phyloP scores from a whole-genome alignment of 2,797 vertebrate species.

The Crossoptilon crossoptilon region DNA sequence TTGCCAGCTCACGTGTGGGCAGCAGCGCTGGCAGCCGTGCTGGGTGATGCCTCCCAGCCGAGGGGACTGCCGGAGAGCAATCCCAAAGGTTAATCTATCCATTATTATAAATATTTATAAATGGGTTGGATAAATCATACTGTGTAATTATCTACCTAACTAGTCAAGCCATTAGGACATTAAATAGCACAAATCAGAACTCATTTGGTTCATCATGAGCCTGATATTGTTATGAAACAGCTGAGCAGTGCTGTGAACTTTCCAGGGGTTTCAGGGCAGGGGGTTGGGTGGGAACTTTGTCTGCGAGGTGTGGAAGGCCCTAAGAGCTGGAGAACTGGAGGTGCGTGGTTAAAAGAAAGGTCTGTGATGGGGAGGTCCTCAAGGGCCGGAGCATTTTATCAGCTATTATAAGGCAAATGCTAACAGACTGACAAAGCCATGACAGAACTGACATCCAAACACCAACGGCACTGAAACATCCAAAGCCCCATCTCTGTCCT shows the following conservation, averaged over 20 bases:
- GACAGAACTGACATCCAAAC: background rate
- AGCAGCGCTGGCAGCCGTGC: rapidly evolving
- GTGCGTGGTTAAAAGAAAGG: background rate
- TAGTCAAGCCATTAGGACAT: constrained; percentile 80
- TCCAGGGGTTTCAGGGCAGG: background rate
- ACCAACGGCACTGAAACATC: rapidly evolving
- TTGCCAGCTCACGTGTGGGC: background rate
- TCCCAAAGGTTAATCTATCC: constrained; percentile 80
- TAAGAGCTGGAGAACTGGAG: background rate
- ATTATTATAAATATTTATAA: constrained; percentile 82
- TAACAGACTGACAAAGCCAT: background rate
- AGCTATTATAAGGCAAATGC: rapidly evolving
- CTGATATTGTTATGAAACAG: constrained; percentile 73
- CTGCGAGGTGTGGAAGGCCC: background rate
- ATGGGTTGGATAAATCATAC: constrained; percentile 80
- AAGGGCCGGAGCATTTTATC: background rate
- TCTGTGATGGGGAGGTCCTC: background rate
- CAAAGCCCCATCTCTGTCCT: background rate
- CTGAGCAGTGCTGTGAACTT: constrained; percentile 70
- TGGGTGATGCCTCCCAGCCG: constrained; percentile 27
- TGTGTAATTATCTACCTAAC: constrained; percentile 79
- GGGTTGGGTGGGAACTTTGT: background rate
- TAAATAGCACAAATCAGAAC: constrained; percentile 79
- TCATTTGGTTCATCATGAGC: constrained; percentile 76
- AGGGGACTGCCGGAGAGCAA: constrained; percentile 62